phyloP scores from a whole-genome alignment of 2,797 vertebrate genomes.

The Crocodylus rhombifer region DNA sequence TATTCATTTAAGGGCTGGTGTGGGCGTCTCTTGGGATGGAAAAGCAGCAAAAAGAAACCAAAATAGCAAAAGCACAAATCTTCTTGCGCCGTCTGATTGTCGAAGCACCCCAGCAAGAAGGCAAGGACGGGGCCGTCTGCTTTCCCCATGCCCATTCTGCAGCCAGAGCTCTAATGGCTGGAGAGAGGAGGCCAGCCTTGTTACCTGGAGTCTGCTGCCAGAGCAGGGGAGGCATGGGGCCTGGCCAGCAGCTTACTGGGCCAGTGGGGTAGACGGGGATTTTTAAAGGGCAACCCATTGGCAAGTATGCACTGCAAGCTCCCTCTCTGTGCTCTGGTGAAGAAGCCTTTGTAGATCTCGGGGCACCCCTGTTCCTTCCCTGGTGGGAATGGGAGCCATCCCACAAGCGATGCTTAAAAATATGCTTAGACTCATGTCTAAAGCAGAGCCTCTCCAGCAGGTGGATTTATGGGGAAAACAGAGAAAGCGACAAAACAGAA shows the following conservation, averaged over 20 bases:
- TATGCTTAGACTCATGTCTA: rapidly evolving
- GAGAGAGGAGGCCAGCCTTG: background rate
- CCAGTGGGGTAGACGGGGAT: rapidly evolving
- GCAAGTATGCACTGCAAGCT: rapidly evolving
- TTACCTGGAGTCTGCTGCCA: rapidly evolving
- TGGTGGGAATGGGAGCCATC: background rate
- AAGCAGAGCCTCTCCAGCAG: background rate
- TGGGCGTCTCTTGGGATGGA: rapidly evolving
- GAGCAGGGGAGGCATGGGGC: background rate
- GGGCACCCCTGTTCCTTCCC: rapidly evolving
- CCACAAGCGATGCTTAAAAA: background rate
- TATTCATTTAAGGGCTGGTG: background rate
- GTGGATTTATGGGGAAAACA: rapidly evolving
- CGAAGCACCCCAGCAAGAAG: background rate
- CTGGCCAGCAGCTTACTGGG: rapidly evolving
- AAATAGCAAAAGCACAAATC: background rate
- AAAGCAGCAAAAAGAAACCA: background rate
- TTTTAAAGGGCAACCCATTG: rapidly evolving
- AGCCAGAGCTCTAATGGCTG: background rate
- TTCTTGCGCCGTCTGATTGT: background rate
- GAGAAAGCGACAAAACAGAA: background rate
- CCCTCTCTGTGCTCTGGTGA: background rate
- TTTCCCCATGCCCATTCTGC: background rate
- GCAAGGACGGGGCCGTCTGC: background rate
- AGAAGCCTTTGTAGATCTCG: background rate